Base-by-base conservation (phyloP, 2,888 invertebrate genomes). In the Coleophora deauratella region DNA sequence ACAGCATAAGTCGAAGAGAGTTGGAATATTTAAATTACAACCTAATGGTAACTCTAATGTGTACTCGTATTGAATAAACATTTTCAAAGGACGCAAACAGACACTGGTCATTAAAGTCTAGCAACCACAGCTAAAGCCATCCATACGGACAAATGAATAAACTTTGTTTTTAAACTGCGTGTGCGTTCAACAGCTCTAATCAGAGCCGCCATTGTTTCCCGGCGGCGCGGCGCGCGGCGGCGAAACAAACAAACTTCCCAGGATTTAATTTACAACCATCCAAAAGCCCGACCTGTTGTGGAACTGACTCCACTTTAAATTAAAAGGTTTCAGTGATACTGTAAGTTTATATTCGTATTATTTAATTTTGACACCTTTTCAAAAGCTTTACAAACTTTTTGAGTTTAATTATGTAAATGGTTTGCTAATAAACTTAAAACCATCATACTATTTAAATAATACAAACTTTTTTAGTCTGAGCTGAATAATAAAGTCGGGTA, bases 201-300 rank as follows among this genome's bases (percentile, higher is more conserved):
- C 66, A 71, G 62, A 55, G 50, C 46, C 40, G 54, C 21, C 63
- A 68, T 77, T 72, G 71, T 76, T 72, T 65, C 59, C 62, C 60
- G 21, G 3, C n/a, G n/a, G n/a, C n/a, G n/a, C n/a, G n/a, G n/a
- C n/a, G 60, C 59, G 62, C 59, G 52, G 39, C 27, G 14, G 21
- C 28, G 49, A 57, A 52, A 62, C 66, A 71, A 69, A 70, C 65
- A 66, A 56, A 59, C 55, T 62, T 55, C 63, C 56, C 49, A 55
- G 59, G 59, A 67, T 70, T 72, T 64, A 64, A 69, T 71, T 71
- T 63, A 71, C 67, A 67, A 62, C 61, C 58, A 59, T 66, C 62
- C 57, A 59, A 53, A 50, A 41, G 41, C 49, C 49, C 49, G 49
- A 53, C 53, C 54, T 53, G 52, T 48, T 49, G 45, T 49, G 51